phyloP scores from a whole-genome alignment of 2,113 vertebrate species.

The Tachycineta bicolor region DNA sequence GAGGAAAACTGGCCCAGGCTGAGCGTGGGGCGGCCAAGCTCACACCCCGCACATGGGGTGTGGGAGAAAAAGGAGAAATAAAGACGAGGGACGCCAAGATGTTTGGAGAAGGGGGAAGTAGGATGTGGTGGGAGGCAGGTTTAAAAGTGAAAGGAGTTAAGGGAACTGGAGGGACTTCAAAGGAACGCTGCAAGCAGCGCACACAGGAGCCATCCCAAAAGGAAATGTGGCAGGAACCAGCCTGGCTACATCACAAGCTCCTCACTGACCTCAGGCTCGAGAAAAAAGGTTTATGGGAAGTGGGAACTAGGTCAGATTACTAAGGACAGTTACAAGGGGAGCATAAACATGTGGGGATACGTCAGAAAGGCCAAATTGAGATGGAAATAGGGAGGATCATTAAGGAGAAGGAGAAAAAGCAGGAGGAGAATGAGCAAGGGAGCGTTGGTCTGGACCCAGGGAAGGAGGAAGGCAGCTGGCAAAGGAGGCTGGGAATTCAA shows the following conservation, averaged over 20 bases:
- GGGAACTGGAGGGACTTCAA: constrained; percentile 14
- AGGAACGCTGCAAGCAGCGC: not conserved
- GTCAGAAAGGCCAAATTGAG: not conserved
- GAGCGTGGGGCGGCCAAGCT: not conserved
- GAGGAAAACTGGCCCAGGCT: not conserved
- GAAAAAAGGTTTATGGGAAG: not conserved
- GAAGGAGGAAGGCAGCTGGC: not conserved
- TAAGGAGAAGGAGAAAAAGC: not conserved
- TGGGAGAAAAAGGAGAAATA: not conserved
- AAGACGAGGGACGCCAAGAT: rapidly evolving
- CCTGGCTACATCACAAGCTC: not conserved
- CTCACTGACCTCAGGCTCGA: not conserved
- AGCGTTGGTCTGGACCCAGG: not conserved
- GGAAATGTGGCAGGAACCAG: not conserved
- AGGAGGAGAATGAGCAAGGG: not conserved
- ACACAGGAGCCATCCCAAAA: not conserved
- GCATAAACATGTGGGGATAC: not conserved
- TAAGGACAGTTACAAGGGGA: not conserved
- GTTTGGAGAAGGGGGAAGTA: rapidly evolving
- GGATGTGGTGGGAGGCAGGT: not conserved
- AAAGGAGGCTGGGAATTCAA: not conserved
- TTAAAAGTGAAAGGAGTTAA: not conserved
- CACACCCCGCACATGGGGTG: rapidly evolving
- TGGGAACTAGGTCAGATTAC: constrained; percentile 42
- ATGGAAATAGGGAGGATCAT: not conserved